These are phyloP conservation scores for Trisateles emortualis DNA, from an alignment of 2,888 invertebrate genomes.

Conservation along the genomic window DNA sequence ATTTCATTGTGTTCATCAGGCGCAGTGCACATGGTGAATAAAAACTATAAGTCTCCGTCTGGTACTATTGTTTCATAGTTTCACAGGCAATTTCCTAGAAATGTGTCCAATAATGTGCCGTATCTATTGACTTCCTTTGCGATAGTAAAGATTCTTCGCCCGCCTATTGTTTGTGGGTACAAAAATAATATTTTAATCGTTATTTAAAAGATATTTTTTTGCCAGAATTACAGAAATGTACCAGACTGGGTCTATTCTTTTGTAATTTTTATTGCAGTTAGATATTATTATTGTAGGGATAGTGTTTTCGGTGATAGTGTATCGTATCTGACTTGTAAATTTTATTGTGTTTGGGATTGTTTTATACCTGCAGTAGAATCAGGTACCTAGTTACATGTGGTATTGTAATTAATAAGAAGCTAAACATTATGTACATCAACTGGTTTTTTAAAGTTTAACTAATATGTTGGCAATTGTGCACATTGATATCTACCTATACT, in stretches of 20 bases:
- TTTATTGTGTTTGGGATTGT: slow-evolving; percentile 39
- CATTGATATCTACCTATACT: too few relatives aligned
- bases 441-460: too few relatives aligned
- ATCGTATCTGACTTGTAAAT: slow-evolving; percentile 45
- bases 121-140: slow-evolving; percentile 83
- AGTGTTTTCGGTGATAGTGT: slow-evolving; percentile 39
- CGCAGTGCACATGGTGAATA: slow-evolving; percentile 64
- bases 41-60: slow-evolving; percentile 57
- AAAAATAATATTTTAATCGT: slow-evolving; percentile 82
- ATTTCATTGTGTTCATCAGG: slow-evolving; percentile 42
- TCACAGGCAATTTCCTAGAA: slow-evolving; percentile 71
- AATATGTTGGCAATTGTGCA: too few relatives aligned
- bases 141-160: slow-evolving; percentile 76
- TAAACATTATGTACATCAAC: too few relatives aligned
- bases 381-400: slow-evolving; percentile 17
- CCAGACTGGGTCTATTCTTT: slow-evolving; percentile 51
- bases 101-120: slow-evolving; percentile 65
- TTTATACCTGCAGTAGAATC: slow-evolving; percentile 20
- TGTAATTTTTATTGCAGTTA: slow-evolving; percentile 73
- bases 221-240: slow-evolving; percentile 47
- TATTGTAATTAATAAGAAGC: not conserved
- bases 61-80: slow-evolving; percentile 70
- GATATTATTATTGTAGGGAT: slow-evolving; percentile 62
- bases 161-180: slow-evolving; percentile 73
- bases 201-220: slow-evolving; percentile 69